Evolutionary conservation across 2,113 vertebrate species (phyloP), one percentile per base, ranked within the genome.

Genomic region (Serilophus lunatus): DNA sequence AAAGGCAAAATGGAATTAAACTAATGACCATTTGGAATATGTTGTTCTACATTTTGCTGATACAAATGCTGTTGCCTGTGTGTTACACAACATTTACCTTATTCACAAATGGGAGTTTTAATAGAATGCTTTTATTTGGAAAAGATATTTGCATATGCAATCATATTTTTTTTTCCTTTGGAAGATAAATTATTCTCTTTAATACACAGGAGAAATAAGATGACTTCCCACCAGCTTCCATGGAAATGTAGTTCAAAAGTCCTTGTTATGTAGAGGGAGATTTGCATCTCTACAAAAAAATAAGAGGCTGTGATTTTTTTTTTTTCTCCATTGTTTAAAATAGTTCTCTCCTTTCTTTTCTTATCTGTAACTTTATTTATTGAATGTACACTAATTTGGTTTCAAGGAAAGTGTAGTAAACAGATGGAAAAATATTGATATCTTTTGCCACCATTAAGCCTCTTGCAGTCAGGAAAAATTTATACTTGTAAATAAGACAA

Each of bases 171-270:
- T 19, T 29, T 59, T 66, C 38, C 28, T 1, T 33, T 42, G 17
- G 49, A 70, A 85, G 80, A 82, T 61, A 54, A 88, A 89, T 79
- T 76, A 83, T 92, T 96, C 79, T 79, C 16, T 92, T 82, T 89
- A 82, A 90, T 53, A 42, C 54, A 45, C 5, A 1, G 33, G 85
- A 92, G 85, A 66, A 80, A 88, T 57, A 86, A 92, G 65, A 54
- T 70, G 82, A 45, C 42, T 92, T 90, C 49, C 38, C 79, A 88
- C 19, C 54, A 86, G 63, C 71, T 88, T 28, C 92, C 18, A 11
- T 4, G 57, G 59, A 88, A 82, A 50, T 38, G 44, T 29, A 94
- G 85, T 88, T 94, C 82, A 90, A 13, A 90, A 82, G 31, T 85
- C 53, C 31, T 61, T 57, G 66, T 57, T 82, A 53, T 80, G 63